Conservation (phyloP, 2,888 invertebrate genomes). For the Dysmachus trigonus region DNA sequence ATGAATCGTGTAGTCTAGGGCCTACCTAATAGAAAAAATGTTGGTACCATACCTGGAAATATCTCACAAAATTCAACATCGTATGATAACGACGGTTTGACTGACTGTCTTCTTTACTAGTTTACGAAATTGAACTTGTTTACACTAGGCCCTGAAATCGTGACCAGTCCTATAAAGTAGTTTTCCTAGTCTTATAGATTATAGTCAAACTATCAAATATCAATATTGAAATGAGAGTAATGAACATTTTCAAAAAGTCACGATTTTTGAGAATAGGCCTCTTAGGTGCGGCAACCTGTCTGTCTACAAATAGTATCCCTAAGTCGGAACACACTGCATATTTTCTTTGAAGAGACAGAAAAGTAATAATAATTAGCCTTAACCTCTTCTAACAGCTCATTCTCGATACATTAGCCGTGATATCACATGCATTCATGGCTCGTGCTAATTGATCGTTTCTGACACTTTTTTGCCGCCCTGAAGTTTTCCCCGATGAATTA, state of each 20-base stretch:
- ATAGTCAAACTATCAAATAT: too few relatives aligned
- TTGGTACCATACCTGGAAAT: too few relatives aligned
- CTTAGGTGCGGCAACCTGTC: background rate
- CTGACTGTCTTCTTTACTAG: background rate
- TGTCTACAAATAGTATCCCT: background rate
- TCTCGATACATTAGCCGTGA: background rate
- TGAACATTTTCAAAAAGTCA: background rate
- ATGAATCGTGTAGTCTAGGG: too few relatives aligned
- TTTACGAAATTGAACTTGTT: background rate
- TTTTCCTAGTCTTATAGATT: background rate
- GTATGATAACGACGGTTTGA: too few relatives aligned
- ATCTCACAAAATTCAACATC: too few relatives aligned
- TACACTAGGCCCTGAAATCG: background rate
- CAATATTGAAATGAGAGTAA: too few relatives aligned
- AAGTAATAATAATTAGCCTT: background rate
- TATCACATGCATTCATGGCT: background rate
- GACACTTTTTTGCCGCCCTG: background rate
- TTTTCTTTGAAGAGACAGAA: background rate
- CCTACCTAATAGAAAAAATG: too few relatives aligned
- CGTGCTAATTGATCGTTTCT: background rate
- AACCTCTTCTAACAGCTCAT: background rate
- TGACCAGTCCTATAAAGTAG: background rate
- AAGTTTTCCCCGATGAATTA: background rate
- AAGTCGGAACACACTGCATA: background rate
- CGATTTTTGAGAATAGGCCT: background rate